Percentiles rank a stretch among this genome's conserved stretches.
These are phyloP conservation scores for Parapristionchus giblindavisi DNA, from an alignment of 2,888 invertebrate genomes.

Conservation along the genomic window DNA sequence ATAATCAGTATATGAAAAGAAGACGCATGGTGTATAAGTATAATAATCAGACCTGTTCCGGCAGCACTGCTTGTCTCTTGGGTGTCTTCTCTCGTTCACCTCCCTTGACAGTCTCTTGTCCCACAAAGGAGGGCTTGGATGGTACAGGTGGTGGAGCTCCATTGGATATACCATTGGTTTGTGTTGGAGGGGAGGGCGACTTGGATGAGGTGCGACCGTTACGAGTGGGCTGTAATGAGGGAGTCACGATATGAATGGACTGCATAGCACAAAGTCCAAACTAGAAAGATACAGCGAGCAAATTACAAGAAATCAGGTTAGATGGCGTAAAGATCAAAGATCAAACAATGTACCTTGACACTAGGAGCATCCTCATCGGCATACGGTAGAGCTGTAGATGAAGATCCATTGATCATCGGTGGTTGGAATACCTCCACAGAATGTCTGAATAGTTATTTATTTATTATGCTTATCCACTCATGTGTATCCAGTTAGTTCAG, in stretches of 20 bases:
- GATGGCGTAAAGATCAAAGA: neutral
- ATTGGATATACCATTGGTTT: conserved; percentile 8
- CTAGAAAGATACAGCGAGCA: too few relatives aligned
- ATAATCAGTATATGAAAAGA: too few relatives aligned
- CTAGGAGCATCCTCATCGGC: conserved; percentile 13
- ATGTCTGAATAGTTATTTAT: conserved; percentile 62
- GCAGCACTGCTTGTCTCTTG: conserved; percentile 29
- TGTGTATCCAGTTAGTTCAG: too few relatives aligned
- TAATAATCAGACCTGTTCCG: conserved; percentile 33
- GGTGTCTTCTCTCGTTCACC: conserved; percentile 28
- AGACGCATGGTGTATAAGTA: too few relatives aligned
- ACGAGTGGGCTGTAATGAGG: conserved; percentile 18
- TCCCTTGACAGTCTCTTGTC: neutral
- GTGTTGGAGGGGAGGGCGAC: conserved; percentile 25
- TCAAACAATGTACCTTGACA: conserved; percentile 3
- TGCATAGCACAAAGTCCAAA: too few relatives aligned
- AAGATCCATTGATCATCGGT: conserved; percentile 52
- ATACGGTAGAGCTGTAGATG: neutral
- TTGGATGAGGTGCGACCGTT: too few relatives aligned
- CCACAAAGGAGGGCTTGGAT: neutral
- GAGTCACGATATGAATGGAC: neutral
- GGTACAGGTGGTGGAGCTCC: neutral
- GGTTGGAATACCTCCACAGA: conserved; percentile 72
- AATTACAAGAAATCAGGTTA: too few relatives aligned
- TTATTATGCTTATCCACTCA: too few relatives aligned